Evolutionary conservation across 2,888 invertebrate genomes (phyloP), one percentile per base, ranked within the genome.

Genomic region (Harpalus rufipes): DNA sequence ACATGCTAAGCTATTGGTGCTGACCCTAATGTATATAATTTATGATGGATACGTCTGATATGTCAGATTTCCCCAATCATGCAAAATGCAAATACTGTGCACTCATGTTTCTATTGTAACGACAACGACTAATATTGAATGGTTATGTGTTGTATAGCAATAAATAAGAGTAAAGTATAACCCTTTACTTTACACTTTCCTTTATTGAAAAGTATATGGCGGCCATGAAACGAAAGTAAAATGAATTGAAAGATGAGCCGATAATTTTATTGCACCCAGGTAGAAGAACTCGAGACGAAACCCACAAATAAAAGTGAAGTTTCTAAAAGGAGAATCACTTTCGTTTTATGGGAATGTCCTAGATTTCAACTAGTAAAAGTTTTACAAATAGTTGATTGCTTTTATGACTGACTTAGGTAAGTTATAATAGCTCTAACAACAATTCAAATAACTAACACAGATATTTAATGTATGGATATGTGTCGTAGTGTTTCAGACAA

Each of bases 231-330:
- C 7, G 68, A 68, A 68, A 68, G 68, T 68, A 68, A 68, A 68
- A 68, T n/a, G 68, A 68, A 39, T 1, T n/a, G 14, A 68, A 68
- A 39, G 21, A 14, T 39, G 25, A 68, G 32, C 32, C 25, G 59
- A 59, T 59, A 12, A 39, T 68, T 68, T 68, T 68, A 68, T 68
- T 39, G 14, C 32, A 21, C 21, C 25, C 25, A 25, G 68, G 59
- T 59, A 59, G 32, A 18, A 59, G 39, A 68, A 63, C 63, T 10
- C 68, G 39, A 21, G 63, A 12, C 63, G 63, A 68, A 6, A 32
- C 68, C 68, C 39, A 68, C n/a, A 14, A 21, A 21, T 63, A 39
- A 68, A 68, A 68, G 68, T 68, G 68, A 68, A 39, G 18, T 63
- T 21, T 63, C 12, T 25, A 68, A 68, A 39, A 14, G n/a, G n/a